phyloP scores from a whole-genome alignment of 1,140 invertebrate genomes.

The Diprion similis region DNA sequence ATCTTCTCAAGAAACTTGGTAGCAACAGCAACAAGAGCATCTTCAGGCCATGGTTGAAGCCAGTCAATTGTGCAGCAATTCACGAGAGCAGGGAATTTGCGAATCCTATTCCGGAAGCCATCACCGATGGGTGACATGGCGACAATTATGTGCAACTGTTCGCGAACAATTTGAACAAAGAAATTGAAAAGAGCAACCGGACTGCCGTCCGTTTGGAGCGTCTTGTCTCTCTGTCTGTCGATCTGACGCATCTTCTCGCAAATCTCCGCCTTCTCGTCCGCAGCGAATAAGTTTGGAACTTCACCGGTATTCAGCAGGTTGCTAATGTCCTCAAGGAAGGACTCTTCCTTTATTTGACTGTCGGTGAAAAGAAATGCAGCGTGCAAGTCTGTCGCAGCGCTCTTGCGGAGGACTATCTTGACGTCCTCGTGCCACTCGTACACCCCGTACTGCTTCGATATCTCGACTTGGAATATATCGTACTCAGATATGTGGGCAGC shows the following conservation, averaged over 20 bases:
- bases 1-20: conserved; percentile 85
- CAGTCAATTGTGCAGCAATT: conserved; percentile 98
- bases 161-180: conserved; percentile 86
- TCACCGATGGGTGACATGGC: conserved; percentile 94
- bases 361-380: conserved; percentile 91
- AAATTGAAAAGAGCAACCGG: conserved; percentile 89
- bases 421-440: conserved; percentile 93
- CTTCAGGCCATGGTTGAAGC: conserved; percentile 95
- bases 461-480: conserved; percentile 91
- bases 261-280: conserved; percentile 90
- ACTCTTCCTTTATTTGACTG: conserved; percentile 92
- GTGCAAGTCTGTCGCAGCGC: conserved; percentile 85
- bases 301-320: conserved; percentile 94
- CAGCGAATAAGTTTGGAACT: conserved; percentile 88
- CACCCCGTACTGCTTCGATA: conserved; percentile 83
- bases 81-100: conserved; percentile 92
- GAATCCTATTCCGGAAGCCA: conserved; percentile 80
- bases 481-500: conserved; percentile 93
- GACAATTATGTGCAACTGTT: conserved; percentile 90
- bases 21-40: conserved; percentile 93
- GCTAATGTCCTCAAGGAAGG: conserved; percentile 92
- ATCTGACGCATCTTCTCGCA: conserved; percentile 94
- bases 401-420: conserved; percentile 79
- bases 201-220: conserved; percentile 90
- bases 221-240: conserved; percentile 89